These are phyloP conservation scores for Clarias macrocephalus DNA, from an alignment of 2,113 vertebrate species.

Conservation along the genomic window DNA sequence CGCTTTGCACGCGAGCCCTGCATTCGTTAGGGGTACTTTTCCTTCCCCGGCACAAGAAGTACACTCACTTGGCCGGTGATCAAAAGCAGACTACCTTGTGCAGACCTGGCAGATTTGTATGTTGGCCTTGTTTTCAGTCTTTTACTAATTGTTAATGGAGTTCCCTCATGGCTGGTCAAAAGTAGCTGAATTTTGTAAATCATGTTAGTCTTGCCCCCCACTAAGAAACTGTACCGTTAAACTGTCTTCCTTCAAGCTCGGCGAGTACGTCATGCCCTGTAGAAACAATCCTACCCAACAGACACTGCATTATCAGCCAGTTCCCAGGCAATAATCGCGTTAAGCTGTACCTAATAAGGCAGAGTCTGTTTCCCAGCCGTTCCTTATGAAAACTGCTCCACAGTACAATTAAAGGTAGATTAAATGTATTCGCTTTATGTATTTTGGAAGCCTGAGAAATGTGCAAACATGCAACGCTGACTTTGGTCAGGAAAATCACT, in stretches of 20 bases:
- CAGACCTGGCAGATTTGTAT: neutral
- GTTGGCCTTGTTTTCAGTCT: neutral
- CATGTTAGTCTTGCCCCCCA: conserved; percentile 35
- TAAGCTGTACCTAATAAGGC: neutral
- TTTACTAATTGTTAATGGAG: conserved; percentile 31
- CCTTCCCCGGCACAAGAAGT: neutral
- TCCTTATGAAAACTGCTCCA: neutral
- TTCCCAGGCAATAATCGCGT: neutral
- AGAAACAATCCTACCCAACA: conserved; percentile 2
- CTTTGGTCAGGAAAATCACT: neutral
- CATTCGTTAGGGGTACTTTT: conserved; percentile 23
- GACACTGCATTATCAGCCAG: neutral
- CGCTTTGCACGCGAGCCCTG: conserved; percentile 30
- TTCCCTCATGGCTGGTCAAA: conserved; percentile 6
- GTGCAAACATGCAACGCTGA: neutral
- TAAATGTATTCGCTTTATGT: neutral
- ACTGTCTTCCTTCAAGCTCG: conserved; percentile 16
- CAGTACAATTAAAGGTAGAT: too few species aligned
- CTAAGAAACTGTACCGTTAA: conserved; percentile 23
- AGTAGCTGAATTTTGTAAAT: conserved; percentile 39
- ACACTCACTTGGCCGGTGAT: conserved; percentile 30
- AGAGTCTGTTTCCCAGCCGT: neutral
- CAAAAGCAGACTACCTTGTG: conserved; percentile 26
- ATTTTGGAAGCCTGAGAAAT: neutral
- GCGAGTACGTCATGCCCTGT: neutral